Evolutionary conservation across 2,113 vertebrate genomes (phyloP).

Genomic region (Thamnaconus septentrionalis): DNA sequence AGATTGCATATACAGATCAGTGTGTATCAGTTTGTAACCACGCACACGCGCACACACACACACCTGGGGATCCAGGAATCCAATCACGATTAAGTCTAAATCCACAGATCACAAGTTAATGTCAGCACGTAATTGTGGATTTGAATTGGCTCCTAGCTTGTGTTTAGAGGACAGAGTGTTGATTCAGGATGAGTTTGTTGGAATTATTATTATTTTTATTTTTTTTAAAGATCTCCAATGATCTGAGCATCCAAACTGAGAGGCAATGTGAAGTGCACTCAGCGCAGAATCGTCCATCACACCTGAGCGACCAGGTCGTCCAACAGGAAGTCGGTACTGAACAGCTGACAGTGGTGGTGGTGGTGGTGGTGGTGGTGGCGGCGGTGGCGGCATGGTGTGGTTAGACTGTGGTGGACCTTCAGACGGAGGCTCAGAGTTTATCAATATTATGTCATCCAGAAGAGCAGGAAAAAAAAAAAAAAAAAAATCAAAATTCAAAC

Average conservation of each 20-base stretch:
- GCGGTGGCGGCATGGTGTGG: no score
- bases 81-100: conserved; percentile 7
- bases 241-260: no score
- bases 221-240: no score
- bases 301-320: neutral
- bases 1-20: conserved; percentile 57
- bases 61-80: conserved; percentile 33
- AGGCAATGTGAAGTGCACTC: no score
- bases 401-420: neutral
- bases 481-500: neutral
- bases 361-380: no score
- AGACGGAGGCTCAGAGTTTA: neutral
- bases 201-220: no score
- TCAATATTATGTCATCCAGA: no score
- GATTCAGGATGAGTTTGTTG: conserved; percentile 6
- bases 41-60: conserved; percentile 9
- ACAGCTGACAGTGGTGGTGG: neutral
- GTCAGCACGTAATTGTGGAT: conserved; percentile 34
- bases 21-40: conserved; percentile 15
- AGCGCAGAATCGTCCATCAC: neutral
- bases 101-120: conserved; percentile 12
- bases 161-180: conserved; percentile 16
- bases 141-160: neutral
- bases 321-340: no score
- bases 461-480: no score